These are phyloP conservation scores for Cyphomyrus discorhynchus DNA, from an alignment of 2,113 vertebrate genomes.

Conservation along the genomic window DNA sequence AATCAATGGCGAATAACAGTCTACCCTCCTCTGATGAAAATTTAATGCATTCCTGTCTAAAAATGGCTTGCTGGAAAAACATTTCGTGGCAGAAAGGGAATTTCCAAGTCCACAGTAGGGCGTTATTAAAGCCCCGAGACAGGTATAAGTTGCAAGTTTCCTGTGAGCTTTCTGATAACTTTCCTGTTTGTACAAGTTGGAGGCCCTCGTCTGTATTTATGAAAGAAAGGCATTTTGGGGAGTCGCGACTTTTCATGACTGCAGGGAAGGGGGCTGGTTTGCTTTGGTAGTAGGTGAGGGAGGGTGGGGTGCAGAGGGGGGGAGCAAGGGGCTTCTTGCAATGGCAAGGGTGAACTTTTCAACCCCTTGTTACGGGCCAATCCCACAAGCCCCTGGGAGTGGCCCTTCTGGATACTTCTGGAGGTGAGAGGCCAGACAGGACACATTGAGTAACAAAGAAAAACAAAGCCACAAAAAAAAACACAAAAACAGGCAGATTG, in stretches of 20 bases:
- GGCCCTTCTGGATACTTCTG: not conserved
- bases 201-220: slow-evolving; percentile 9
- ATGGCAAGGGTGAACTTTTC: slow-evolving; percentile 29
- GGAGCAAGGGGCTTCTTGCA: slow-evolving; percentile 17
- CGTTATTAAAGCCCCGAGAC: not conserved
- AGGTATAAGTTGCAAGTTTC: slow-evolving; percentile 4
- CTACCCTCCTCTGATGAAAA: not conserved
- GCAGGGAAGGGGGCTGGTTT: not conserved
- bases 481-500: not conserved
- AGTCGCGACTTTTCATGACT: not conserved
- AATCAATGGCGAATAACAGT: not conserved
- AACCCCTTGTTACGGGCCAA: slow-evolving; percentile 14
- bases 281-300: not conserved
- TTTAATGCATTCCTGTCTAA: not conserved
- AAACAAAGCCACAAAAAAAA: not conserved
- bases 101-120: slow-evolving; percentile 6
- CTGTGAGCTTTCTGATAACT: not conserved
- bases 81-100: slow-evolving; percentile 5
- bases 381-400: not conserved
- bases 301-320: not conserved
- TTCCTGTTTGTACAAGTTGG: slow-evolving; percentile 9
- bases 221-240: slow-evolving; percentile 3
- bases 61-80: not conserved
- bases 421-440: not conserved
- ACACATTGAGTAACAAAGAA: not conserved